Percentiles rank a stretch among this genome's conserved stretches.
phyloP scores from a whole-genome alignment of 2,113 vertebrate species.

The Echinops telfairi region DNA sequence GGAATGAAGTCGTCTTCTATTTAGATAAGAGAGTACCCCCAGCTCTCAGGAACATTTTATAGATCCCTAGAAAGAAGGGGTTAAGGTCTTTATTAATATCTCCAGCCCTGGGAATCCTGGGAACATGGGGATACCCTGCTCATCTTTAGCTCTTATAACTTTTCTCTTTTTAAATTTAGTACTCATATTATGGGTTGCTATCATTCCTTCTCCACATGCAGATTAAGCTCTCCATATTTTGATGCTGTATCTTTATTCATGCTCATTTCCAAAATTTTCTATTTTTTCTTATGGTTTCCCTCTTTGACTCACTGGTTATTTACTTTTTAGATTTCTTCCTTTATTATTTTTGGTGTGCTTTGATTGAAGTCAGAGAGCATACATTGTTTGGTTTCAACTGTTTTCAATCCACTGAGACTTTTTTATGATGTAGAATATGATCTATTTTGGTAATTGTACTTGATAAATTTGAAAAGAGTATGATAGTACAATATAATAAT shows the following conservation, averaged over 20 bases:
- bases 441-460: neutral
- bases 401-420: neutral
- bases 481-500: neutral
- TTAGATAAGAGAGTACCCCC: constrained; percentile 85
- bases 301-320: neutral
- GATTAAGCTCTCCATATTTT: neutral
- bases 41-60: constrained; percentile 82
- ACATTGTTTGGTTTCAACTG: neutral
- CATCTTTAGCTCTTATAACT: constrained; percentile 57
- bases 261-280: neutral
- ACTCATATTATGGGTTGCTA: neutral
- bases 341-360: neutral
- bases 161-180: too few species aligned
- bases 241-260: neutral
- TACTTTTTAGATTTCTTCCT: neutral
- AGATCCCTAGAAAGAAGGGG: constrained; percentile 70
- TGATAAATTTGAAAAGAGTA: neutral
- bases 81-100: constrained; percentile 84
- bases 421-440: neutral
- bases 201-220: neutral
- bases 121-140: constrained; percentile 76
- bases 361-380: neutral
- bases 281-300: neutral
- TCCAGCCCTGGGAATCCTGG: constrained; percentile 62
- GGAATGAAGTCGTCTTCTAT: constrained; percentile 86